phyloP scores from a whole-genome alignment of 2,113 vertebrate species.

The Scalopus aquaticus region DNA sequence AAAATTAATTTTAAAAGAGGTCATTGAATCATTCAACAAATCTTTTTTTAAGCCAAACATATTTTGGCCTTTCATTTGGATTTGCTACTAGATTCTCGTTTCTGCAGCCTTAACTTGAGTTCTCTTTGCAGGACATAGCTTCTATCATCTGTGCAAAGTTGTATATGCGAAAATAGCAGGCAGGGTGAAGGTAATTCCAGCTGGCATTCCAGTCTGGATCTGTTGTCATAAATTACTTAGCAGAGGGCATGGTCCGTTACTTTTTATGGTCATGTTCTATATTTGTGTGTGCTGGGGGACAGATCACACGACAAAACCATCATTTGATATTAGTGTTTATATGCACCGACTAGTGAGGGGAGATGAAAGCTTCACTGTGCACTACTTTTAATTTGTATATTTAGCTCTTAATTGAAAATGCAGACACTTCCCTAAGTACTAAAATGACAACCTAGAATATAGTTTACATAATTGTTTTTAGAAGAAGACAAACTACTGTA shows the following conservation, averaged over 20 bases:
- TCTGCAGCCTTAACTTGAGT: constrained; percentile 36
- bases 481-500: constrained; percentile 1
- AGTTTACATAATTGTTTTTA: constrained; percentile 38
- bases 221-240: constrained; percentile 87
- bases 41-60: constrained; percentile 48
- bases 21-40: constrained; percentile 27
- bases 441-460: constrained; percentile 39
- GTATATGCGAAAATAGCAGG: constrained; percentile 79
- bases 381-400: constrained; percentile 48
- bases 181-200: constrained; percentile 85
- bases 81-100: constrained; percentile 51
- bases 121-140: constrained; percentile 23
- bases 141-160: constrained; percentile 71
- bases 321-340: constrained; percentile 85
- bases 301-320: constrained; percentile 85
- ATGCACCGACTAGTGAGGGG: constrained; percentile 75
- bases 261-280: constrained; percentile 99
- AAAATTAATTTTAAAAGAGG: constrained; percentile 56
- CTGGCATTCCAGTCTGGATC: constrained; percentile 84
- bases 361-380: constrained; percentile 55
- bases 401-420: constrained; percentile 66
- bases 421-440: constrained; percentile 44
- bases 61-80: constrained; percentile 45
- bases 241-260: constrained; percentile 90
- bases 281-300: constrained; percentile 91